Base-by-base conservation (phyloP, 2,888 invertebrate species). In the Hyppa rectilinea region DNA sequence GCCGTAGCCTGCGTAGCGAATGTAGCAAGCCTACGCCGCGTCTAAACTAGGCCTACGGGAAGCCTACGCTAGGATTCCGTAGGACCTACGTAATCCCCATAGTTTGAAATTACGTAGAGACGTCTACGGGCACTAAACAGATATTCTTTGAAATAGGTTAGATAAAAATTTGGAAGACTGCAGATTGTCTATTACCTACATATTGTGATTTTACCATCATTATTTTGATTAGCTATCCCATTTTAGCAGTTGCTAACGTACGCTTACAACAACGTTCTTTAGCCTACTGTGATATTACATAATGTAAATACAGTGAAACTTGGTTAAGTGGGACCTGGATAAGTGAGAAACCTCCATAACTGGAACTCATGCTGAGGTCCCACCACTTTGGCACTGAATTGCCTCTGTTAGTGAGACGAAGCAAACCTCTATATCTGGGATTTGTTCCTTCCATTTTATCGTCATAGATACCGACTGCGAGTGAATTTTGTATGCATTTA, bases 1-100 rank as follows among this genome's bases (percentile, higher is more conserved):
- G 9, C 17, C 17, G 10, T 45, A n/a, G 26, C 20, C 43, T 14
- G 26, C 12, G 63, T 29, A 63, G 63, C n/a, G 17, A 23, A 14
- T 17, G 17, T 56, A 36, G 45, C 29, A 71, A 45, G 58, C 17
- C 26, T 66, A 40, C 26, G 53, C 17, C 5, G 10, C n/a, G 12
- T 9, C 53, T 67, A 49, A 47, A 7, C 12, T 2, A 9, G 20
- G 34, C 26, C 59, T 29, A 66, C 36, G 36, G 9, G 3, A 1
- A 3, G 65, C 10, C 64, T 64, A 29, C 47, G 47, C 31, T 4
- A 23, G 9, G 14, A n/a, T 29, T 29, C 20, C 7, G 7, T 59
- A 14, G 4, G 29, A 6, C 43, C 34, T 47, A 36, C n/a, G 17
- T 5, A 4, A 17, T 10, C 6, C 20, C 26, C 6, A 63, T n/a